Evolutionary conservation across 2,888 invertebrate species (phyloP), one percentile per base, ranked within the genome.

Genomic region (Lepas anatifera): DNA sequence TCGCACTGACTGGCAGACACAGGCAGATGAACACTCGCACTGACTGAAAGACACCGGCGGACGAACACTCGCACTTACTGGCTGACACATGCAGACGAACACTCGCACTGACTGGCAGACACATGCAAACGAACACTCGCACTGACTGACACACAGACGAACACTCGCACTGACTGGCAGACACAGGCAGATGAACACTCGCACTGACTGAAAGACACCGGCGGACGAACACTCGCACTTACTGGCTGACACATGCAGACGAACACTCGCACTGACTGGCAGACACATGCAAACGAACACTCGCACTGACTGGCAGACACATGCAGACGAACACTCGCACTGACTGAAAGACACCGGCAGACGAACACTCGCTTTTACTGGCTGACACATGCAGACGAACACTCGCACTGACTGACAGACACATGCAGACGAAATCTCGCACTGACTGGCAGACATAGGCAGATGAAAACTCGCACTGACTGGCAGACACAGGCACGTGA

Each of bases 21-120:
- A 58, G 41, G 64, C 11, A 69, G 41, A 69, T 10, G 64, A 41
- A 69, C 27, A 35, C 37, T 63, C 22, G 39, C 63, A 69, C 27
- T 29, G 27, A 69, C 27, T 63, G 25, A 52, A 7, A 52, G 13
- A 64, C 8, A 52, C 25, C 63, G 2, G 32, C 43, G 22, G 6
- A 69, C 39, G 37, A 3, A 69, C 41, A 69, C 4, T 63, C 39
- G 63, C 6, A 63, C 43, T 63, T 8, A 69, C 39, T 63, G 4
- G 39, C 39, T 64, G 6, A 69, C 39, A 69, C 13, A 69, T 27
- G 64, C 13, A 63, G 27, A 69, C 3, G 63, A 25, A 69, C 7
- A 69, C 29, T 37, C 13, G 25, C 39, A 63, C 13, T 37, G 13
- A 63, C 3, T 37, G 27, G 37, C 13, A 63, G 27, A 69, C 13